These are phyloP conservation scores for Drosophila busckii DNA, from an alignment of 1,140 invertebrate genomes.

Conservation along the genomic window DNA sequence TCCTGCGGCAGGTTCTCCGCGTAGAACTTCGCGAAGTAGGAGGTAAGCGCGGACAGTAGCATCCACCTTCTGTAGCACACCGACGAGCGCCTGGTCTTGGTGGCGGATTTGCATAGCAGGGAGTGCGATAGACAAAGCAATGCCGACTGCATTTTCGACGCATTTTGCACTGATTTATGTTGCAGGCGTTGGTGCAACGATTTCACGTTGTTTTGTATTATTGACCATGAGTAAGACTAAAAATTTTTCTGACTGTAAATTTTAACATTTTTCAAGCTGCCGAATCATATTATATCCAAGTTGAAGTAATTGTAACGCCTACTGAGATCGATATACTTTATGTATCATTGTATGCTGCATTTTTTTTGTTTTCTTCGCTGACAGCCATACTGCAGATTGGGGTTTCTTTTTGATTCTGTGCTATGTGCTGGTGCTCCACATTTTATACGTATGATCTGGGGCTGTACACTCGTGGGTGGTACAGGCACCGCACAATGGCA, in stretches of 20 bases:
- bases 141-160: slow-evolving; percentile 5
- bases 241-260: not conserved
- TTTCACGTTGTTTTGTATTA: not conserved
- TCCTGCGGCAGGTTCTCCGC: not conserved
- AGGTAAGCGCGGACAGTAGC: not conserved
- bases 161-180: not conserved
- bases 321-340: slow-evolving; percentile 1
- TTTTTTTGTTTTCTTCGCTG: not conserved
- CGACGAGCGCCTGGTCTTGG: not conserved
- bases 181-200: not conserved
- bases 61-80: not conserved
- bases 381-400: not conserved
- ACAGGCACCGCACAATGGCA: too few relatives aligned
- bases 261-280: not conserved
- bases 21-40: not conserved
- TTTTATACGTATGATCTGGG: too few relatives aligned
- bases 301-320: slow-evolving; percentile 9
- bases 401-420: too few relatives aligned
- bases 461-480: too few relatives aligned
- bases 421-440: too few relatives aligned
- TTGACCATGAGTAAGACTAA: slow-evolving; percentile 33
- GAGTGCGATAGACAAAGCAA: slow-evolving; percentile 23
- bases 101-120: not conserved
- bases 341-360: slow-evolving; percentile 15
- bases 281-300: not conserved